Evolutionary conservation across 2,113 vertebrate species (phyloP).

Genomic region (Corythaeola cristata): DNA sequence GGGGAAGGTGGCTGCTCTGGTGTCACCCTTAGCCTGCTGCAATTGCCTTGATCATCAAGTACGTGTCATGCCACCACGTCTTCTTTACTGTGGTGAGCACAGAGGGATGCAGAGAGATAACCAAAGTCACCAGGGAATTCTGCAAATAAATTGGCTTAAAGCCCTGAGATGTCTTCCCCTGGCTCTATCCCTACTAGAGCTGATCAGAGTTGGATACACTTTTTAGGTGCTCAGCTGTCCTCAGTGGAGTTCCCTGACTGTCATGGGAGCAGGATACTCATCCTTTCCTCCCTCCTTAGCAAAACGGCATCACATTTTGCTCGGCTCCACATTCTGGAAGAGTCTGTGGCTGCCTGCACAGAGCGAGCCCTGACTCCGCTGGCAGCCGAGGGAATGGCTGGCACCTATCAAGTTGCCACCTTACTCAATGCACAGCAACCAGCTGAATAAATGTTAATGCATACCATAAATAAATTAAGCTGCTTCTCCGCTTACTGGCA

Average conservation of each 20-base stretch:
- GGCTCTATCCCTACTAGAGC: not conserved
- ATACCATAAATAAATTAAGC: slow-evolving; percentile 68
- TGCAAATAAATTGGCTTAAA: not conserved
- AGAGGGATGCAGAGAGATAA: not conserved
- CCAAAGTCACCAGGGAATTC: not conserved
- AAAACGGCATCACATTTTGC: not conserved
- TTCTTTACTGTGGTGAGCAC: not conserved
- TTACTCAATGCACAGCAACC: not conserved
- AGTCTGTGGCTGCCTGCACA: not conserved
- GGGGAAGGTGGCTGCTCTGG: not conserved
- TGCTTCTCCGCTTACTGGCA: slow-evolving; percentile 50
- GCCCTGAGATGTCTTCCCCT: not conserved
- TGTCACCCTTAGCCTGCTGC: not conserved
- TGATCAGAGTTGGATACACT: not conserved
- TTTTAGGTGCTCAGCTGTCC: not conserved
- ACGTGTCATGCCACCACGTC: accelerated
- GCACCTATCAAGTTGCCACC: slow-evolving; percentile 54
- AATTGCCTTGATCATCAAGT: not conserved
- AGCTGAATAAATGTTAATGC: slow-evolving; percentile 69
- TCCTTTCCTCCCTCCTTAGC: not conserved
- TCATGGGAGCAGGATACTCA: not conserved
- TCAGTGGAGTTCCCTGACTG: not conserved
- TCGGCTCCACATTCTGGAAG: slow-evolving; percentile 36
- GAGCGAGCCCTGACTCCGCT: not conserved
- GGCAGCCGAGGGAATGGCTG: not conserved